Evolutionary conservation across 1,140 invertebrate genomes (phyloP).

Genomic region (Calephelis virginiensis): DNA sequence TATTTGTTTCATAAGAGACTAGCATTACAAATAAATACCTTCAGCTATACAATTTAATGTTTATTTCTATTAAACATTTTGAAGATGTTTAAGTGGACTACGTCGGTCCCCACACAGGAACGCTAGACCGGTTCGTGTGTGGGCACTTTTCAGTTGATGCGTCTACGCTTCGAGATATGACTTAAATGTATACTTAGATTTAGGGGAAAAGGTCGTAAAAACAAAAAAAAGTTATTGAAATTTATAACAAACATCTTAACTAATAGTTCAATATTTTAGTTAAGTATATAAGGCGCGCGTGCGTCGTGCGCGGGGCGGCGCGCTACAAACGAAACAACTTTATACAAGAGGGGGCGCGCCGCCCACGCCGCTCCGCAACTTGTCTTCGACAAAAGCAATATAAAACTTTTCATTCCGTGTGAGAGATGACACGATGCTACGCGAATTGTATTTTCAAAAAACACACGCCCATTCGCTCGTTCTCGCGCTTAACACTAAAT

Average conservation of each 20-base stretch:
- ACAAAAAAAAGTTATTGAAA: conserved; percentile 77
- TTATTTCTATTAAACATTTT: conserved; percentile 76
- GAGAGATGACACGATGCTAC: conserved; percentile 73
- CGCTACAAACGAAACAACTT: conserved; percentile 47
- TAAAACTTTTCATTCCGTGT: conserved; percentile 76
- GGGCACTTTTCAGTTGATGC: conserved; percentile 60
- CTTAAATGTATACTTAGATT: conserved; percentile 76
- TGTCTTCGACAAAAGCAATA: conserved; percentile 73
- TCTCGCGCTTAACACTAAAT: conserved; percentile 76
- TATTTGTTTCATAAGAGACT: conserved; percentile 78
- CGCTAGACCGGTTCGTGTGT: conserved; percentile 52
- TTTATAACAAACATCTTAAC: conserved; percentile 78
- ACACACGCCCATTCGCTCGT: conserved; percentile 74
- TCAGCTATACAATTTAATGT: conserved; percentile 78
- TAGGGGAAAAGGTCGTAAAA: conserved; percentile 76
- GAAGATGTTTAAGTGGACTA: conserved; percentile 75
- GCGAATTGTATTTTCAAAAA: conserved; percentile 72
- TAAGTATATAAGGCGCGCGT: conserved; percentile 48
- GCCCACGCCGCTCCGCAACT: conserved; percentile 42
- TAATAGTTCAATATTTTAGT: conserved; percentile 76
- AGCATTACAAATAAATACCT: conserved; percentile 78
- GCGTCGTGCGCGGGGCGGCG: conserved; percentile 35
- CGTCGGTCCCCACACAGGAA: conserved; percentile 62
- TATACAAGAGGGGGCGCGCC: conserved; percentile 54
- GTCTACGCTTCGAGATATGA: conserved; percentile 74